Conservation (phyloP, 2,113 vertebrate genomes). For the Rhinogobius similis region DNA sequence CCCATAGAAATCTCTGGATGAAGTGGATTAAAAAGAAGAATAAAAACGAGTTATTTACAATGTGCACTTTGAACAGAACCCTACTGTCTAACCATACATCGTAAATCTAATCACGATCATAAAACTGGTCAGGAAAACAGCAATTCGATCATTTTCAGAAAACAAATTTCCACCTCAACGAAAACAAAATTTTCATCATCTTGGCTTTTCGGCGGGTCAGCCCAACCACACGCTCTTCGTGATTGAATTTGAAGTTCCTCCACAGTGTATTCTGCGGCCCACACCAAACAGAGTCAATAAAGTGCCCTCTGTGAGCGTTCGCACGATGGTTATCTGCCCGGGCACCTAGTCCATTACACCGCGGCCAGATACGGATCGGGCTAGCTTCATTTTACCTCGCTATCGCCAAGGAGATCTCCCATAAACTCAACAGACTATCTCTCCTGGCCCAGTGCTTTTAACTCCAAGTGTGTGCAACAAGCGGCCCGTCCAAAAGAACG, state of each 20-base stretch:
- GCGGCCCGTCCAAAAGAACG: conserved; percentile 24
- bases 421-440: conserved; percentile 51
- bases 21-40: too few species aligned
- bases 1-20: too few species aligned
- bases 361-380: conserved; percentile 61
- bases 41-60: too few species aligned
- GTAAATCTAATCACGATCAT: too few species aligned
- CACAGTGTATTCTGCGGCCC: conserved; percentile 20
- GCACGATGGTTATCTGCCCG: conserved; percentile 55
- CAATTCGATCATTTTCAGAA: too few species aligned
- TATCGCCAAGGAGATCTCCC: conserved; percentile 64
- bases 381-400: conserved; percentile 53
- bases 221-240: background rate
- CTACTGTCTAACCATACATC: too few species aligned
- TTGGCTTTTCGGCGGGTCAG: background rate
- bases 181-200: background rate
- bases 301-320: conserved; percentile 34
- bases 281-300: conserved; percentile 25
- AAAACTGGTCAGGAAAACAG: too few species aligned
- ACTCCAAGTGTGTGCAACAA: conserved; percentile 42
- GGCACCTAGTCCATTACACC: conserved; percentile 68
- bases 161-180: background rate
- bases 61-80: too few species aligned
- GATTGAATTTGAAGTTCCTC: background rate
- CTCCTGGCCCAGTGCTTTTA: conserved; percentile 44